These are phyloP conservation scores for Oncopodura yosiiana DNA, from an alignment of 1,140 invertebrate species.

Conservation along the genomic window DNA sequence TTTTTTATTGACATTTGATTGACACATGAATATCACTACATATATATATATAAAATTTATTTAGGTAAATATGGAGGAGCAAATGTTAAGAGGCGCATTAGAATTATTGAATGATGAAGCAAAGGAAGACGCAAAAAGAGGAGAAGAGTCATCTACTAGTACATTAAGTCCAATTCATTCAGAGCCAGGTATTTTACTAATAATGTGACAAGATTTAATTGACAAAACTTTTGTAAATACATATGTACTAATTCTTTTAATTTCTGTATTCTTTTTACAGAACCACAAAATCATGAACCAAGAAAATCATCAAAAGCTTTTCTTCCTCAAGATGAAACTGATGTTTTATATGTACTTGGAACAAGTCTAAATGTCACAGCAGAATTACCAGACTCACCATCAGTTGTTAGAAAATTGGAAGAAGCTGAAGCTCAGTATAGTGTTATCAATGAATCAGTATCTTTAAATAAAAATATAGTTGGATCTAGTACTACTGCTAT, in stretches of 20 bases:
- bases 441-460: slow-evolving; percentile 16
- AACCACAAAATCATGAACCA: slow-evolving; percentile 3
- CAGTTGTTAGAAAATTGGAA: slow-evolving; percentile 20
- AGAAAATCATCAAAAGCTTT: slow-evolving; percentile 18
- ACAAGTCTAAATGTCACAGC: slow-evolving; percentile 23
- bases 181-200: slow-evolving; percentile 24
- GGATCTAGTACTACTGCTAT: neutral
- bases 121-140: slow-evolving; percentile 55
- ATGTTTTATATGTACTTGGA: slow-evolving; percentile 32
- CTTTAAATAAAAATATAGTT: too few relatives aligned
- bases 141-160: slow-evolving; percentile 22
- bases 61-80: slow-evolving; percentile 82
- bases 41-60: too few relatives aligned
- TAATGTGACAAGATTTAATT: too few relatives aligned
- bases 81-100: slow-evolving; percentile 84
- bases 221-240: neutral
- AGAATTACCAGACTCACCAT: slow-evolving; percentile 33
- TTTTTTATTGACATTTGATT: slow-evolving; percentile 1
- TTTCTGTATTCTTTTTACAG: too few relatives aligned
- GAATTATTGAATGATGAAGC: slow-evolving; percentile 87
- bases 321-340: slow-evolving; percentile 29
- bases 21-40: too few relatives aligned
- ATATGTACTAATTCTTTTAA: neutral
- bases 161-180: slow-evolving; percentile 34
- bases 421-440: slow-evolving; percentile 12